phyloP scores from a whole-genome alignment of 2,797 vertebrate genomes.

The Strix occidentalis region DNA sequence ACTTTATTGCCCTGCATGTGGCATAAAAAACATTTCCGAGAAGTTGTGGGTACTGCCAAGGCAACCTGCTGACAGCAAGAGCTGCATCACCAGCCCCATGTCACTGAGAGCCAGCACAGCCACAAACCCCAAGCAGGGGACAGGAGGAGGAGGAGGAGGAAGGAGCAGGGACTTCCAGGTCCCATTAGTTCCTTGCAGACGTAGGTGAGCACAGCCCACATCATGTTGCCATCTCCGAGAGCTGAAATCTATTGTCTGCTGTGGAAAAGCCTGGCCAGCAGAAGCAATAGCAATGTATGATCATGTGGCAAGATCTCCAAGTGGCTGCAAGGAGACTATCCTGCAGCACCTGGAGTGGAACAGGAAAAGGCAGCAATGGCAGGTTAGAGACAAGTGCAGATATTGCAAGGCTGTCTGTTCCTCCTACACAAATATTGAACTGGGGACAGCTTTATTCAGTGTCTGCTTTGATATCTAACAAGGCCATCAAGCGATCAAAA shows the following conservation, averaged over 20 bases:
- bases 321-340: neutral
- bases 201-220: neutral
- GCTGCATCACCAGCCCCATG: neutral
- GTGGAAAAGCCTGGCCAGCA: neutral
- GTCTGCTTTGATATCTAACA: neutral
- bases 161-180: neutral
- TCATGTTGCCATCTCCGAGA: neutral
- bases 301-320: accelerated
- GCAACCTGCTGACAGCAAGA: accelerated
- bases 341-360: neutral
- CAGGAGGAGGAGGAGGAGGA: neutral
- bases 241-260: neutral
- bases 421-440: neutral
- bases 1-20: accelerated
- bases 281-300: neutral
- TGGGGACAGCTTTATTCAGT: neutral
- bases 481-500: neutral
- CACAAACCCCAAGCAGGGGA: neutral
- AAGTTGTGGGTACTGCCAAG: neutral
- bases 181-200: neutral
- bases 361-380: neutral
- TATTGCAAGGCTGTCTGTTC: neutral
- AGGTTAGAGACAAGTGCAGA: neutral
- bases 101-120: neutral
- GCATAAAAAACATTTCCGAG: accelerated